Conservation (phyloP, 2,888 invertebrate species). For the Cacoxenus indagator region DNA sequence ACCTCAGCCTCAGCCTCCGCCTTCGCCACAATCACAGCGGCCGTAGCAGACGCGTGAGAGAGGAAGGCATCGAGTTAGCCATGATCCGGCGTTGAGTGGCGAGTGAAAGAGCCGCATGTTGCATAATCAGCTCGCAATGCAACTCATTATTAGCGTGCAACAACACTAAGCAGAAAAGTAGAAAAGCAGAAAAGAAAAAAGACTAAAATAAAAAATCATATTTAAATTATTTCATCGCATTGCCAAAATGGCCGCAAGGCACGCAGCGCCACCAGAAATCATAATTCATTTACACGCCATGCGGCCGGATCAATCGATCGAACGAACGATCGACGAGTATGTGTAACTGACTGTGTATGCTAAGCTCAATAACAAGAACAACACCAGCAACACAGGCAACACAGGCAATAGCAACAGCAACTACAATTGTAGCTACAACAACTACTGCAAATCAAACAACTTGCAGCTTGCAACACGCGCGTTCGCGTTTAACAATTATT, state of each 20-base stretch:
- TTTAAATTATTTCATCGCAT: conserved; percentile 62
- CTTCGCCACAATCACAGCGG: not conserved
- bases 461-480: conserved; percentile 34
- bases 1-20: not conserved
- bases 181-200: not conserved
- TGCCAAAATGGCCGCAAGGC: conserved; percentile 58
- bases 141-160: conserved; percentile 6
- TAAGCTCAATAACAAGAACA: conserved; percentile 16
- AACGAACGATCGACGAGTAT: not conserved
- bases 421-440: not conserved
- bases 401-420: conserved; percentile 13
- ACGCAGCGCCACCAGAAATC: conserved; percentile 42
- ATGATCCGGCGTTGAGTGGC: not conserved
- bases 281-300: conserved; percentile 55
- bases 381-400: conserved; percentile 11
- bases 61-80: conserved; percentile 27
- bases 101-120: conserved; percentile 34
- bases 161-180: not conserved
- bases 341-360: not conserved
- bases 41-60: too few relatives aligned
- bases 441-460: conserved; percentile 37
- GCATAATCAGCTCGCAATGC: conserved; percentile 43
- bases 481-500: conserved; percentile 63
- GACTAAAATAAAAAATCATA: conserved; percentile 33
- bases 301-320: not conserved